phyloP scores from a whole-genome alignment of 2,113 vertebrate species.

The Prionailurus viverrinus region DNA sequence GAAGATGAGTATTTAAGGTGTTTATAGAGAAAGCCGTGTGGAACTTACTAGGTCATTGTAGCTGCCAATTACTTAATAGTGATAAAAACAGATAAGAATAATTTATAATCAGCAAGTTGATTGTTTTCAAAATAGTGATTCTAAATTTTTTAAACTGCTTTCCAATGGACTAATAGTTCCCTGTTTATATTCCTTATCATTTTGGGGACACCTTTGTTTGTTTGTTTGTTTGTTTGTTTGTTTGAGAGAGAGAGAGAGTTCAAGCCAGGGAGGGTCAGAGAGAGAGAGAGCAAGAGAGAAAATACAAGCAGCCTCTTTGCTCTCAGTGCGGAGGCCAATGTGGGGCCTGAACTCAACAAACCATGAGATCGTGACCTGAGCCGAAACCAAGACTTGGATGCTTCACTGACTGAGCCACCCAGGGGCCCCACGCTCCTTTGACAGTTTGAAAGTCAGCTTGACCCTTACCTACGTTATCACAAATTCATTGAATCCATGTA shows the following conservation, averaged over 20 bases:
- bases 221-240: too few relatives aligned
- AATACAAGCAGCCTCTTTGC: too few relatives aligned
- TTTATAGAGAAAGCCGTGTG: neutral
- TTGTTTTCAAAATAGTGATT: neutral
- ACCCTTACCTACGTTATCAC: neutral
- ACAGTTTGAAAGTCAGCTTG: neutral
- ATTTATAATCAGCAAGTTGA: slow-evolving; percentile 19
- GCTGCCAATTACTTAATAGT: neutral
- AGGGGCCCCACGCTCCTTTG: neutral
- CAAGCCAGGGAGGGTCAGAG: too few relatives aligned
- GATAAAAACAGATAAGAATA: neutral
- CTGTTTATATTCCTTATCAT: neutral
- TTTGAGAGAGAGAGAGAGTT: too few relatives aligned
- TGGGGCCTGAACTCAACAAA: too few relatives aligned
- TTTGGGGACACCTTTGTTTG: too few relatives aligned
- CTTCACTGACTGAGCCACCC: too few relatives aligned
- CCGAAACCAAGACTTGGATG: too few relatives aligned
- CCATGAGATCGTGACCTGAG: too few relatives aligned
- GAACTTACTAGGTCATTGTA: neutral
- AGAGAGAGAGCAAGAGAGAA: too few relatives aligned
- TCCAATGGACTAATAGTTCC: neutral
- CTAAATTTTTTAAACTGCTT: slow-evolving; percentile 15
- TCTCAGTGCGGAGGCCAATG: too few relatives aligned
- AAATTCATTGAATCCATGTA: neutral
- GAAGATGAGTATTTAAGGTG: neutral